Conservation (phyloP, 2,797 vertebrate genomes). For the Cossypha niveicapilla region DNA sequence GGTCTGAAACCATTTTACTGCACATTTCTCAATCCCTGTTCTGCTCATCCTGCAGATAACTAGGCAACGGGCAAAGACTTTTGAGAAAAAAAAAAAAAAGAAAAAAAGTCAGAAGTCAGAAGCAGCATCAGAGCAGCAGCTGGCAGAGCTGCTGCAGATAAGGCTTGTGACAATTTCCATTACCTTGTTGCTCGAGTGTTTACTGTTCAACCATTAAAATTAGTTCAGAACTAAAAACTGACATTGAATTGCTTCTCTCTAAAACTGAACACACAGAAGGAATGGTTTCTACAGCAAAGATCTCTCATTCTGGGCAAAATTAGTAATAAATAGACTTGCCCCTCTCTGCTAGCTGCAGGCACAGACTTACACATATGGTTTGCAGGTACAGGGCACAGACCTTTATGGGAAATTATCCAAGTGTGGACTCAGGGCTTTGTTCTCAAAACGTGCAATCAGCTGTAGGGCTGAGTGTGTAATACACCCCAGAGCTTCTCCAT, state of each 20-base stretch:
- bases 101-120: neutral
- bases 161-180: neutral
- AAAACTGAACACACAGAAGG: neutral
- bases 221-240: neutral
- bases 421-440: neutral
- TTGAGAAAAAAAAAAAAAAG: neutral
- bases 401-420: neutral
- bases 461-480: rapidly evolving
- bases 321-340: neutral
- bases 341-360: neutral
- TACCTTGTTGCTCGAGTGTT: neutral
- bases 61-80: neutral
- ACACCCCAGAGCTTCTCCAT: neutral
- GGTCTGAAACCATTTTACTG: constrained; percentile 16
- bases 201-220: neutral
- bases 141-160: constrained; percentile 4
- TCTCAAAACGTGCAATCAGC: neutral
- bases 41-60: neutral
- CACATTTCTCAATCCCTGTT: neutral
- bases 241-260: neutral
- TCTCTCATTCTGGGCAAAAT: neutral
- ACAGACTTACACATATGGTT: rapidly evolving
- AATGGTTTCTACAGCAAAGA: rapidly evolving
- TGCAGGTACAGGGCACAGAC: neutral
- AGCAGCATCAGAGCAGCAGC: neutral